Base-by-base conservation (phyloP, 1,140 invertebrate species). In the Drosophila paulistorum region DNA sequence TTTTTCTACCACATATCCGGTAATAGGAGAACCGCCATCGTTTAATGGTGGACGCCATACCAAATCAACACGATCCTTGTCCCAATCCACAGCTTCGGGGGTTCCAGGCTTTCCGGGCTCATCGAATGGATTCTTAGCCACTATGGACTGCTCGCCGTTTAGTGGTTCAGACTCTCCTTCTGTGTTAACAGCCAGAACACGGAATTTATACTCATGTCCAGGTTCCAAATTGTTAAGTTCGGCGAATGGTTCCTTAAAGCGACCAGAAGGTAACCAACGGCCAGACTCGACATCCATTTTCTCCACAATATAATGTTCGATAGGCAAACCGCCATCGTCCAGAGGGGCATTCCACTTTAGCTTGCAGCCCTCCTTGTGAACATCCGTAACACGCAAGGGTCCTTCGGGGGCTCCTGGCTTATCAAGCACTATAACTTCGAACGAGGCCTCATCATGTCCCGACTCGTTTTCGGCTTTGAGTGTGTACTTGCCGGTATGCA, bases 101-200 rank as follows among this genome's bases (percentile, higher is more conserved):
- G 95, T 95, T 48, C 97, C 97, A 68, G 98, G 97, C 80, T 97
- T 95, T 67, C 97, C 98, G 79, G 98, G 98, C 92, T 97, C 96
- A 93, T 98, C 97, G 92, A 97, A 99, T 82, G 98, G 98, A 97
- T 99, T 99, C 93, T 99, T 99, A 20, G 98, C 98, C 76, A 99
- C 94, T 68, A 99, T 97, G 14, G 96, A 95, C 73, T 97, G 95
- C 54, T 97, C 96, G 5, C 97, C 97, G 76, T 96, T 95, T 45
- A 99, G 93, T 13, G 98, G 98, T 87, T 98, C 97, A 4, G 98
- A 98, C 91, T 97, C 96, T 20, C 98, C 98, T 93, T 99, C 97
- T 62, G 96, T 95, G 92, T 99, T 99, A 3, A 99, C 98, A 66
- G 98, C 98, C 13, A 96, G 95, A 0, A 99, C 98, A 54, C 98